These are phyloP conservation scores for Polietes domitor DNA, from an alignment of 2,888 invertebrate genomes.

Conservation along the genomic window DNA sequence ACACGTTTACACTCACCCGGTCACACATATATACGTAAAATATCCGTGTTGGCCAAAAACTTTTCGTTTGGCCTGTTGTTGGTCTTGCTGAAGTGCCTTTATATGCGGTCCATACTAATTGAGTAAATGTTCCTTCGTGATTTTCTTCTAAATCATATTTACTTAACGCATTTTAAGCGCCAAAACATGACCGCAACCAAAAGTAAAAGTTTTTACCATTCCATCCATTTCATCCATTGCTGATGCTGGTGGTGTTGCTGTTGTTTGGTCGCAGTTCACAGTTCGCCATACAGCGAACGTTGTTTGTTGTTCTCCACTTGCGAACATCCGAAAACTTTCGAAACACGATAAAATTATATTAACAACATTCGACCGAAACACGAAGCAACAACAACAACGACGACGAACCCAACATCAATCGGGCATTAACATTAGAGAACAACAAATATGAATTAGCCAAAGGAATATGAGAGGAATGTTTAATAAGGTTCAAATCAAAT, in stretches of 20 bases:
- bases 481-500: slow-evolving; percentile 48
- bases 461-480: slow-evolving; percentile 53
- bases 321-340: slow-evolving; percentile 20
- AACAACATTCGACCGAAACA: slow-evolving; percentile 28
- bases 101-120: slow-evolving; percentile 63
- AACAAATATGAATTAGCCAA: slow-evolving; percentile 53
- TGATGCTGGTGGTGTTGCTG: slow-evolving; percentile 12
- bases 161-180: slow-evolving; percentile 61
- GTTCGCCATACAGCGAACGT: no score
- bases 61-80: slow-evolving; percentile 16
- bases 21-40: neutral
- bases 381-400: slow-evolving; percentile 24
- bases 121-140: slow-evolving; percentile 57
- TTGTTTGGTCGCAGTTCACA: neutral
- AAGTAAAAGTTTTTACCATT: slow-evolving; percentile 27
- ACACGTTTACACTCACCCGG: neutral
- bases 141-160: slow-evolving; percentile 60
- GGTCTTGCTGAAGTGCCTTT: slow-evolving; percentile 42
- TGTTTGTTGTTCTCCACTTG: neutral
- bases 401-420: slow-evolving; percentile 27
- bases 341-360: slow-evolving; percentile 32
- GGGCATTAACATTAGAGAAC: slow-evolving; percentile 25
- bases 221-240: slow-evolving; percentile 4
- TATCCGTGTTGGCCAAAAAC: slow-evolving; percentile 35
- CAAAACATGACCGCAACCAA: slow-evolving; percentile 56